Conservation (phyloP, 2,888 invertebrate genomes). For the Chloroclysta siterata region DNA sequence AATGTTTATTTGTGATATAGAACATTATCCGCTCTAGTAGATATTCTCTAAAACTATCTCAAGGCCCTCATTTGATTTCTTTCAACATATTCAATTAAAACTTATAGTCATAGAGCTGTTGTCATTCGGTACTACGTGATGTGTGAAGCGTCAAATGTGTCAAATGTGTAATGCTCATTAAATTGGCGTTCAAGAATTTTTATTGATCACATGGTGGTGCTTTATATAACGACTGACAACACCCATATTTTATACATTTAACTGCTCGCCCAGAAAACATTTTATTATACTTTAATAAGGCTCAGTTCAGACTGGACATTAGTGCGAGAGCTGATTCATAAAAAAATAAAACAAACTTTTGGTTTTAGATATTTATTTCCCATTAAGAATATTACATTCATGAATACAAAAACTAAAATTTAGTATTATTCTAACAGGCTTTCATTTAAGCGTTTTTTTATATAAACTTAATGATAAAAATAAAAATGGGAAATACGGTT, state of each 20-base stretch:
- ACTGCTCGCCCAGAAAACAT: constrained; percentile 46
- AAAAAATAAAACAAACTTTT: too few species aligned
- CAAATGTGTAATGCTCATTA: constrained; percentile 33
- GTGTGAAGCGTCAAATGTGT: constrained; percentile 46
- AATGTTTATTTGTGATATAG: neutral
- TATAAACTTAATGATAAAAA: too few species aligned
- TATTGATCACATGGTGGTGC: constrained; percentile 52
- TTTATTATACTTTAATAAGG: constrained; percentile 16
- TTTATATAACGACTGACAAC: constrained; percentile 55
- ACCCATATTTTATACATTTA: constrained; percentile 67
- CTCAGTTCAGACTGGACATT: constrained; percentile 55
- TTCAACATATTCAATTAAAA: constrained; percentile 16
- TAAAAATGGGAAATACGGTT: too few species aligned
- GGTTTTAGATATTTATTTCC: too few species aligned
- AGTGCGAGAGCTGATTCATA: constrained; percentile 5
- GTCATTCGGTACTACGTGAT: constrained; percentile 13
- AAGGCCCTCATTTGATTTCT: constrained; percentile 2
- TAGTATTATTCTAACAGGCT: too few species aligned
- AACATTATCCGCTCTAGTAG: neutral
- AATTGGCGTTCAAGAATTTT: constrained; percentile 57
- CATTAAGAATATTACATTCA: too few species aligned
- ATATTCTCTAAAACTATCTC: neutral
- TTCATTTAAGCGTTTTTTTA: too few species aligned
- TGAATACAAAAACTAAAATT: too few species aligned
- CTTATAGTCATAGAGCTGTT: constrained; percentile 11